phyloP scores from a whole-genome alignment of 2,888 invertebrate genomes.

The Horisme vitalbata region DNA sequence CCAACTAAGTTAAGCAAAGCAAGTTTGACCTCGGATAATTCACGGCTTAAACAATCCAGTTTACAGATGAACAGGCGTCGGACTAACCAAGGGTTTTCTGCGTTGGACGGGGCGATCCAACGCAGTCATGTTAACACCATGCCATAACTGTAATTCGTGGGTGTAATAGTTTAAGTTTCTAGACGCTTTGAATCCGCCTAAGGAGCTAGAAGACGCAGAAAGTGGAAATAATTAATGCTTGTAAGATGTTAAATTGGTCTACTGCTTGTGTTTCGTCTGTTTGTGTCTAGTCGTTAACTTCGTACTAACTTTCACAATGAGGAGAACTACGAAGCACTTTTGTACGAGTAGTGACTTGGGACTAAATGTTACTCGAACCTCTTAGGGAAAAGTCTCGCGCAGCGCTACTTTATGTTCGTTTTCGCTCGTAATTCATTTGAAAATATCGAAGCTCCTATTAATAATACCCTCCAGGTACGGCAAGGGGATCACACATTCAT shows the following conservation, averaged over 20 bases:
- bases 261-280: slow-evolving; percentile 35
- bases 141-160: slow-evolving; percentile 58
- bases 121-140: slow-evolving; percentile 54
- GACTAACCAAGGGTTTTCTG: slow-evolving; percentile 56
- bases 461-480: slow-evolving; percentile 50
- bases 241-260: slow-evolving; percentile 38
- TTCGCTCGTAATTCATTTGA: slow-evolving; percentile 43
- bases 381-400: slow-evolving; percentile 14
- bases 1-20: slow-evolving; percentile 56
- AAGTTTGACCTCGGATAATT: slow-evolving; percentile 72
- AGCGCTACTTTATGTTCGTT: slow-evolving; percentile 18
- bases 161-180: slow-evolving; percentile 59
- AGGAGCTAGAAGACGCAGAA: slow-evolving; percentile 43
- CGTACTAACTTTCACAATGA: slow-evolving; percentile 31
- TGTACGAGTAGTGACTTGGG: slow-evolving; percentile 18
- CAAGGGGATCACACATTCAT: slow-evolving; percentile 71
- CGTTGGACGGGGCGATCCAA: slow-evolving; percentile 54
- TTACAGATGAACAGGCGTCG: slow-evolving; percentile 55
- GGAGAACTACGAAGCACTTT: slow-evolving; percentile 29
- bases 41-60: slow-evolving; percentile 68
- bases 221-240: slow-evolving; percentile 38
- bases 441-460: slow-evolving; percentile 42
- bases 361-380: slow-evolving; percentile 25
- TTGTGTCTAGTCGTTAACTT: slow-evolving; percentile 36
- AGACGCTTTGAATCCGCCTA: slow-evolving; percentile 48